Percentiles rank a stretch among this genome's conserved stretches.
Conservation (phyloP, 2,113 vertebrate genomes). For the Epinephelus lanceolatus region DNA sequence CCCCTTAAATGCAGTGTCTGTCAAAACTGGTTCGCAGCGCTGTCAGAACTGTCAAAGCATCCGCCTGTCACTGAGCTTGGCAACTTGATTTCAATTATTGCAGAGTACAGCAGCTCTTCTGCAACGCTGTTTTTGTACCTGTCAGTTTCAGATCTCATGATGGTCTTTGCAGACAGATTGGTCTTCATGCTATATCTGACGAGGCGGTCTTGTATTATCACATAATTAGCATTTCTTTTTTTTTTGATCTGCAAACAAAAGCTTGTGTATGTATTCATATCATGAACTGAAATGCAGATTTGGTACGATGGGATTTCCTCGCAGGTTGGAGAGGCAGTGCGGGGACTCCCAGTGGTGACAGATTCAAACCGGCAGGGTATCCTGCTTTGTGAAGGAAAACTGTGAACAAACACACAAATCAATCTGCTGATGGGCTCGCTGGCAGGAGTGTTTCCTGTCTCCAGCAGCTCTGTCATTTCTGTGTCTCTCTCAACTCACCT, state of each 20-base stretch:
- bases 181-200: not conserved
- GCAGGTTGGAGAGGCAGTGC: not conserved
- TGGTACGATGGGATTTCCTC: constrained; percentile 23
- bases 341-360: constrained; percentile 32
- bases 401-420: constrained; percentile 46
- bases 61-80: not conserved
- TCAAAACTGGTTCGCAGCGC: too few relatives aligned
- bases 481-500: not conserved
- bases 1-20: not conserved
- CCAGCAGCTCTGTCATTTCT: not conserved
- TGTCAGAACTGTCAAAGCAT: not conserved
- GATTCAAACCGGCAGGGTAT: constrained; percentile 34
- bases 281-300: constrained; percentile 1
- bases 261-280: not conserved
- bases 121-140: not conserved
- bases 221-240: not conserved
- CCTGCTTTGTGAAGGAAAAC: constrained; percentile 29
- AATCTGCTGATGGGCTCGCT: constrained; percentile 24
- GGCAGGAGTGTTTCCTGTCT: constrained; percentile 18
- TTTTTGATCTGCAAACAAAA: not conserved
- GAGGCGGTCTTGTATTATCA: not conserved
- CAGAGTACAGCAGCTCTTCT: not conserved
- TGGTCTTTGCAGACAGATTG: not conserved
- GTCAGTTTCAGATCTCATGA: constrained; percentile 6
- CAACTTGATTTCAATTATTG: not conserved